Evolutionary conservation across 1,140 invertebrate species (phyloP).

Genomic region (Caerostris extrusa): DNA sequence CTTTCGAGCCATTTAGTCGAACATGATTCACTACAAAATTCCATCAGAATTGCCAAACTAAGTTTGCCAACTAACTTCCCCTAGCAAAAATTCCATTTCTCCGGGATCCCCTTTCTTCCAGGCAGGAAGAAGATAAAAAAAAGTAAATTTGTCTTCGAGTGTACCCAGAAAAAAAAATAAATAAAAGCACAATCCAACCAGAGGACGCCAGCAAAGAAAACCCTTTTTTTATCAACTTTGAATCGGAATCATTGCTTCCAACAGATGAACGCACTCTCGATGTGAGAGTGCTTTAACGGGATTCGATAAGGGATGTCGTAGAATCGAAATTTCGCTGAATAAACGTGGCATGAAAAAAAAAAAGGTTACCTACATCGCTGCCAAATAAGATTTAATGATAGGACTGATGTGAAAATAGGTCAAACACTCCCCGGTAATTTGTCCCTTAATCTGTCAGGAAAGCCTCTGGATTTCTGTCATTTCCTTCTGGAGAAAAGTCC

Average conservation of each 20-base stretch:
- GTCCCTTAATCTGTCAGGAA: neutral
- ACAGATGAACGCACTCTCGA: constrained; percentile 43
- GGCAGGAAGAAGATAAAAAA: neutral
- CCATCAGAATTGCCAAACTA: too few species aligned
- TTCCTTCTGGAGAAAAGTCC: too few species aligned
- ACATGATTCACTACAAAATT: too few species aligned
- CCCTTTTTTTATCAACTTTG: constrained; percentile 1
- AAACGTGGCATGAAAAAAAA: constrained; percentile 34
- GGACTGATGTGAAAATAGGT: constrained; percentile 37
- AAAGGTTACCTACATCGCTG: constrained; percentile 41
- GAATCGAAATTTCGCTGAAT: constrained; percentile 27
- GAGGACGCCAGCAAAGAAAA: neutral
- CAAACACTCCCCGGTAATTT: constrained; percentile 7
- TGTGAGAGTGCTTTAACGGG: constrained; percentile 40
- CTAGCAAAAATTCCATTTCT: constrained; percentile 21
- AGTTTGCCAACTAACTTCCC: neutral
- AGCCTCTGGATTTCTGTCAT: neutral
- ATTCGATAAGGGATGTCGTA: constrained; percentile 38
- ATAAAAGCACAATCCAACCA: too few species aligned
- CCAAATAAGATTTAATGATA: constrained; percentile 49
- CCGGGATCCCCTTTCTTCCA: neutral
- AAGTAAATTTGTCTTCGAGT: constrained; percentile 42
- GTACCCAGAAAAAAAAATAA: neutral
- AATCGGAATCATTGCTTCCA: constrained; percentile 50
- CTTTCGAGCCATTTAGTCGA: too few species aligned